Conservation (phyloP, 2,888 invertebrate species). For the Drosophila koepferae region DNA sequence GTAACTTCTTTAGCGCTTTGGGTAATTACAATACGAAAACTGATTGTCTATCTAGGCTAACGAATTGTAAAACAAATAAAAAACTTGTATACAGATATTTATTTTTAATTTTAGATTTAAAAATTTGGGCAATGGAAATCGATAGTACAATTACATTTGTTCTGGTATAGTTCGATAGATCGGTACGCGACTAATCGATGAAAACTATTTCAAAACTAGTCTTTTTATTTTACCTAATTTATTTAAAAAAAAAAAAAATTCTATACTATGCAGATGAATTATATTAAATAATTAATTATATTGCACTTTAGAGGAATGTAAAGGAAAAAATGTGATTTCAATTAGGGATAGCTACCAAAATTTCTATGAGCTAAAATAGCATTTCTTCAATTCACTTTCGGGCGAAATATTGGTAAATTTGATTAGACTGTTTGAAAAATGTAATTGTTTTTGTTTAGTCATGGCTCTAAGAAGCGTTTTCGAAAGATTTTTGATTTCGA, state of each 20-base stretch:
- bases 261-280: neutral
- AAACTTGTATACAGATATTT: neutral
- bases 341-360: neutral
- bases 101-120: neutral
- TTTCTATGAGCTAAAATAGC: neutral
- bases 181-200: neutral
- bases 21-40: too few species aligned
- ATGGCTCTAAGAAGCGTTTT: slow-evolving; percentile 23
- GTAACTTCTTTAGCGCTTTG: too few species aligned
- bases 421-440: slow-evolving; percentile 1
- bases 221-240: neutral
- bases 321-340: too few species aligned
- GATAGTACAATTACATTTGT: neutral
- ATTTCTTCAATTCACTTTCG: neutral
- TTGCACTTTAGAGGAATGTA: too few species aligned
- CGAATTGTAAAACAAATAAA: neutral
- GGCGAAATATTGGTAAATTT: neutral
- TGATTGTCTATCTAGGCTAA: neutral
- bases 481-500: slow-evolving; percentile 30
- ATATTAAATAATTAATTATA: too few species aligned
- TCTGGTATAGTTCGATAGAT: neutral
- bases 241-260: neutral
- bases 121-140: neutral
- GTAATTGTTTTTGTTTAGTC: slow-evolving; percentile 2
- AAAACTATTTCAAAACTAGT: neutral